These are phyloP conservation scores for Eutrigla gurnardus DNA, from an alignment of 2,797 vertebrate species.

Conservation along the genomic window DNA sequence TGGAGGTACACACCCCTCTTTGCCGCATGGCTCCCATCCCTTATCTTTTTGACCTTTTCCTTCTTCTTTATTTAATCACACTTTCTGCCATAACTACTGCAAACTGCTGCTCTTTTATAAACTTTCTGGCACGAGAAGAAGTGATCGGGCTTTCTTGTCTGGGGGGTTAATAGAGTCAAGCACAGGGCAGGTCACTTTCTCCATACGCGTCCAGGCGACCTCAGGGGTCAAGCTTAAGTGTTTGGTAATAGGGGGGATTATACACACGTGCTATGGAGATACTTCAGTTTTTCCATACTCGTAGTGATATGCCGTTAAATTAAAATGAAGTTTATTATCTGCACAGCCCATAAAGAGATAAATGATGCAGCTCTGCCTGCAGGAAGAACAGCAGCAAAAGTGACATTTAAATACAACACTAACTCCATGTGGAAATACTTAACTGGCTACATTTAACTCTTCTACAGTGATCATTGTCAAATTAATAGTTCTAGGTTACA, in stretches of 20 bases:
- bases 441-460: conserved; percentile 14
- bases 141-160: conserved; percentile 5
- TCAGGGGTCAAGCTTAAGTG: conserved; percentile 34
- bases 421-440: conserved; percentile 17
- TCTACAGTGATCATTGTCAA: conserved; percentile 19
- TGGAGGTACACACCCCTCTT: conserved; percentile 53
- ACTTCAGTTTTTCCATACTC: conserved; percentile 16
- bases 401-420: conserved; percentile 24
- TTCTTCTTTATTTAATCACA: conserved; percentile 9
- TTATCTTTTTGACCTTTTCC: conserved; percentile 53
- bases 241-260: conserved; percentile 41
- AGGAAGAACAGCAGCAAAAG: conserved; percentile 16
- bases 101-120: conserved; percentile 18
- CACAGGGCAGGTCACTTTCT: conserved; percentile 37
- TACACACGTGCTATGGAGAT: conserved; percentile 17
- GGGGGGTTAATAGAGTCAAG: conserved; percentile 60
- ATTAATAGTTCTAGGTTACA: conserved; percentile 1
- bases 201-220: conserved; percentile 21
- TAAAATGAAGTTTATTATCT: conserved; percentile 51
- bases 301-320: conserved; percentile 34
- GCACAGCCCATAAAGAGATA: conserved; percentile 36
- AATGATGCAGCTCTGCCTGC: conserved; percentile 26
- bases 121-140: not conserved
- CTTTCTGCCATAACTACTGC: not conserved
- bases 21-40: conserved; percentile 22